These are phyloP conservation scores for Tiliqua scincoides DNA, from an alignment of 2,113 vertebrate species.

Conservation along the genomic window DNA sequence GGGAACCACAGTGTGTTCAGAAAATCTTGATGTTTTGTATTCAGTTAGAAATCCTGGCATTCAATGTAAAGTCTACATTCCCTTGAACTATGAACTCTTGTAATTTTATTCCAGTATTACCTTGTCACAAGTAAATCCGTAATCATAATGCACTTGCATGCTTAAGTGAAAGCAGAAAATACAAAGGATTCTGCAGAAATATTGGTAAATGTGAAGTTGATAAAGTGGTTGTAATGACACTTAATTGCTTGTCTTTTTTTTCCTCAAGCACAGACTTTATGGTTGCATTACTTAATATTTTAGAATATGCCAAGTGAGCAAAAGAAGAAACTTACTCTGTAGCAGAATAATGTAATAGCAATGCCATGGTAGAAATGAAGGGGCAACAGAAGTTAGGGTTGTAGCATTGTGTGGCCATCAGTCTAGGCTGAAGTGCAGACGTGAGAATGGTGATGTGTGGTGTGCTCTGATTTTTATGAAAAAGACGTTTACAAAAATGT, in stretches of 20 bases:
- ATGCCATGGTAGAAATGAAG: slow-evolving; percentile 75
- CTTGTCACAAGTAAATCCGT: slow-evolving; percentile 57
- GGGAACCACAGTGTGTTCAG: slow-evolving; percentile 22
- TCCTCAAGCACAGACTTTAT: slow-evolving; percentile 56
- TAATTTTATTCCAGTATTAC: slow-evolving; percentile 73
- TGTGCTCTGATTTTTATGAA: slow-evolving; percentile 64
- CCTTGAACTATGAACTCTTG: slow-evolving; percentile 67
- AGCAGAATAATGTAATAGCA: slow-evolving; percentile 57
- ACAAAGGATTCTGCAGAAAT: slow-evolving; percentile 59
- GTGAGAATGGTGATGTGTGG: slow-evolving; percentile 69
- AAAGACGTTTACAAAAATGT: slow-evolving; percentile 70
- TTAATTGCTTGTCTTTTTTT: slow-evolving; percentile 50
- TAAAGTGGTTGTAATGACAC: slow-evolving; percentile 65
- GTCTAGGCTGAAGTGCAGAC: slow-evolving; percentile 56
- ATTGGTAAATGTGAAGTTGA: slow-evolving; percentile 67
- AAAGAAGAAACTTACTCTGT: slow-evolving; percentile 46
- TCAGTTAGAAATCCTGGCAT: slow-evolving; percentile 62
- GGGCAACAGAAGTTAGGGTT: slow-evolving; percentile 43
- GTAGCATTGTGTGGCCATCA: slow-evolving; percentile 30
- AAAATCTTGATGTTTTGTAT: slow-evolving; percentile 9
- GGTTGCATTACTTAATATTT: slow-evolving; percentile 53
- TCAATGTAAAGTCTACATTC: slow-evolving; percentile 58
- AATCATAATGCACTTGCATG: slow-evolving; percentile 77
- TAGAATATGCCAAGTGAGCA: slow-evolving; percentile 33
- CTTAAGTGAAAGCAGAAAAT: slow-evolving; percentile 65